Conservation (phyloP, 2,113 vertebrate genomes). For the Willisornis vidua region DNA sequence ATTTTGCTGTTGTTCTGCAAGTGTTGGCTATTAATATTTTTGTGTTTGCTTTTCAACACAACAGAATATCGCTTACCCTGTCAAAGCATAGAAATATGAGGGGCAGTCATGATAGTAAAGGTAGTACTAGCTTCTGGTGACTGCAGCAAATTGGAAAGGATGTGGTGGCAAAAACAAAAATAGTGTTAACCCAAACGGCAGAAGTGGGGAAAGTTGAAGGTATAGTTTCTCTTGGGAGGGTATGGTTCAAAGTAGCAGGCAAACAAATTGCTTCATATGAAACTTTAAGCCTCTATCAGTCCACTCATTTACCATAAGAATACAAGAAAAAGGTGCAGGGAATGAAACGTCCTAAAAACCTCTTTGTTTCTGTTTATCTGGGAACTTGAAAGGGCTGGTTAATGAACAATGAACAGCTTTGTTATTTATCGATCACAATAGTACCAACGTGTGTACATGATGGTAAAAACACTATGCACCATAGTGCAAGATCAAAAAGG, state of each 20-base stretch:
- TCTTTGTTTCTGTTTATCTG: slow-evolving; percentile 8
- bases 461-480: background rate
- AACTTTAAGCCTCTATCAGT: background rate
- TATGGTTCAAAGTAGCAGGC: background rate
- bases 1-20: background rate
- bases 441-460: background rate
- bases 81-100: background rate
- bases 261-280: background rate
- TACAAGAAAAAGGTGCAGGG: background rate
- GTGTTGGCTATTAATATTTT: background rate
- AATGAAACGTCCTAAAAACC: background rate
- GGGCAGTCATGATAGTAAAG: background rate
- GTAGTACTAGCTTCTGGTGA: background rate
- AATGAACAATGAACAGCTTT: background rate
- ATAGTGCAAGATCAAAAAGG: background rate
- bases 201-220: background rate
- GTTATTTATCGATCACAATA: background rate
- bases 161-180: background rate
- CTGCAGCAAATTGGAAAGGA: background rate
- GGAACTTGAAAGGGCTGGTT: background rate
- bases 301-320: background rate
- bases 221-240: background rate
- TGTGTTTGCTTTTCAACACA: background rate
- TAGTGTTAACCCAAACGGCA: background rate
- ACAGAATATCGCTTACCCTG: background rate